Conservation (phyloP, 2,797 vertebrate genomes). For the Siniperca obscura region DNA sequence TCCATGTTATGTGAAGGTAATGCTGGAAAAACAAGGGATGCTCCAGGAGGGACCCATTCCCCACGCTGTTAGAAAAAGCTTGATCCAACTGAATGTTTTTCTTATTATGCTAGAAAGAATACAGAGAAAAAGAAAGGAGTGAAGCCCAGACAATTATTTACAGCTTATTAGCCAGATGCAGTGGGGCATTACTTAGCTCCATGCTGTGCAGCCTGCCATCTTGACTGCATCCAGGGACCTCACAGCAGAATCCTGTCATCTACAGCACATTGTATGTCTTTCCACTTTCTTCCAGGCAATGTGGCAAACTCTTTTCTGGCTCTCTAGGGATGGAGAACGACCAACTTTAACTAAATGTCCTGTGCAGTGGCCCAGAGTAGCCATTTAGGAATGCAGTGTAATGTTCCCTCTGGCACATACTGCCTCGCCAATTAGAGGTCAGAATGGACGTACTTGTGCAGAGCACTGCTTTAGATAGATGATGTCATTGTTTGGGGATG, state of each 20-base stretch:
- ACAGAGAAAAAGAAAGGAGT: slow-evolving; percentile 53
- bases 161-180: slow-evolving; percentile 84
- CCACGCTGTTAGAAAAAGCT: slow-evolving; percentile 50
- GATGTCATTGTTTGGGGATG: slow-evolving; percentile 70
- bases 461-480: slow-evolving; percentile 59
- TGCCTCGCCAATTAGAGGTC: slow-evolving; percentile 77
- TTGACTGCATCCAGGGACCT: slow-evolving; percentile 70
- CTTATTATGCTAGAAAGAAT: slow-evolving; percentile 71
- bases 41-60: slow-evolving; percentile 55
- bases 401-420: slow-evolving; percentile 66
- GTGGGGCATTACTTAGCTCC: slow-evolving; percentile 74
- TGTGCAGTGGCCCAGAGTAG: slow-evolving; percentile 72
- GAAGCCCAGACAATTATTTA: slow-evolving; percentile 77
- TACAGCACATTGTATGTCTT: slow-evolving; percentile 69
- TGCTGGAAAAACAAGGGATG: slow-evolving; percentile 43
- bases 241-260: slow-evolving; percentile 75
- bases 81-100: slow-evolving; percentile 75
- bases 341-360: slow-evolving; percentile 80
- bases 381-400: slow-evolving; percentile 73
- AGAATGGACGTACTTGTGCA: slow-evolving; percentile 60
- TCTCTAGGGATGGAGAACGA: slow-evolving; percentile 71
- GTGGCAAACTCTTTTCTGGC: slow-evolving; percentile 68
- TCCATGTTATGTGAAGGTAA: slow-evolving; percentile 50
- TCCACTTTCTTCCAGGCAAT: slow-evolving; percentile 70
- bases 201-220: slow-evolving; percentile 72